These are phyloP conservation scores for Parazoanthus swiftii DNA, from an alignment of 92 coral and sea anemone genomes.

Conservation along the genomic window DNA sequence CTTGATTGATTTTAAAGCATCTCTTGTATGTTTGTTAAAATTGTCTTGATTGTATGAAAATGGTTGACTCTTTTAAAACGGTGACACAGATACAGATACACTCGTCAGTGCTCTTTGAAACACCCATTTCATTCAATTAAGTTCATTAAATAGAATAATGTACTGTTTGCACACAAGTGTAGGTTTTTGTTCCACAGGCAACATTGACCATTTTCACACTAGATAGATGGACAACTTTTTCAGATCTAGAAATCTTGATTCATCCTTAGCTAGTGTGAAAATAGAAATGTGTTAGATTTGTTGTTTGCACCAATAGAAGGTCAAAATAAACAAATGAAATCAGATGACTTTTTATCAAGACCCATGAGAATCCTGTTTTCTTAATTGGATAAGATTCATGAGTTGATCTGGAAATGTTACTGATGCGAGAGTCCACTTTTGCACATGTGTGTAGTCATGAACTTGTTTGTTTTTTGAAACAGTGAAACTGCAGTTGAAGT, in stretches of 20 bases:
- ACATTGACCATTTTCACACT: background rate
- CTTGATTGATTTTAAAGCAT: background rate
- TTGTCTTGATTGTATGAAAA: background rate
- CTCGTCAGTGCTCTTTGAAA: background rate
- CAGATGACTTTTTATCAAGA: background rate
- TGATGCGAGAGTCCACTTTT: too few relatives aligned
- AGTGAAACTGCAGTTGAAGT: conserved; percentile 28
- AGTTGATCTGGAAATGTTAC: too few relatives aligned
- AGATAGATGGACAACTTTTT: background rate
- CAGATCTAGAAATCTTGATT: too few relatives aligned
- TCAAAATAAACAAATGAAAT: too few relatives aligned
- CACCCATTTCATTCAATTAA: background rate
- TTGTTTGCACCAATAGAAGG: background rate
- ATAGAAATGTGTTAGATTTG: too few relatives aligned
- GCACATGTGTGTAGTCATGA: background rate
- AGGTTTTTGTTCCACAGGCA: background rate
- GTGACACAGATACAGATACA: background rate
- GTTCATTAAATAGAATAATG: background rate
- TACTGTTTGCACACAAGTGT: background rate
- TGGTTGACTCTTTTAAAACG: background rate
- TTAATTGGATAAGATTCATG: too few relatives aligned
- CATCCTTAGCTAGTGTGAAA: too few relatives aligned
- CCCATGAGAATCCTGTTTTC: background rate
- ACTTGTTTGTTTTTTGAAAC: background rate
- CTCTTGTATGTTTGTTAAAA: background rate